These are phyloP conservation scores for Epizoanthus stellaris DNA, from an alignment of 92 coral and sea anemone genomes.

Conservation along the genomic window DNA sequence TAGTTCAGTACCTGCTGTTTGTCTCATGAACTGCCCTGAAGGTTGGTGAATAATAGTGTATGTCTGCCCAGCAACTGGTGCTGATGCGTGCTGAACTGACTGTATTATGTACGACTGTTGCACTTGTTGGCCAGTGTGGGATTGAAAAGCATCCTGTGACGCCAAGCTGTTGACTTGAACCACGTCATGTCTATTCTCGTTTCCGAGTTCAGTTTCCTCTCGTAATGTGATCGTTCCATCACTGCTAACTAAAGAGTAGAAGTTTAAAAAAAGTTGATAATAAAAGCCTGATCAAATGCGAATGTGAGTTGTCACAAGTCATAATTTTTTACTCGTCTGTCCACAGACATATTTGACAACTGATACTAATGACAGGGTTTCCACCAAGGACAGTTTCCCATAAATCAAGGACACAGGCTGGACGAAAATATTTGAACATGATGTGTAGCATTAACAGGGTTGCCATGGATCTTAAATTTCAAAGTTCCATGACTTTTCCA, in stretches of 20 bases:
- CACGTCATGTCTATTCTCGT: slow-evolving; percentile 74
- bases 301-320: too few relatives aligned
- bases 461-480: too few relatives aligned
- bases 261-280: neutral
- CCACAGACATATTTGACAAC: too few relatives aligned
- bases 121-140: slow-evolving; percentile 54
- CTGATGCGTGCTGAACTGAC: slow-evolving; percentile 64
- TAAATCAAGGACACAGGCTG: too few relatives aligned
- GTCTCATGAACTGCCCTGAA: slow-evolving; percentile 67
- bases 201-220: slow-evolving; percentile 59
- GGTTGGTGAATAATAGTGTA: slow-evolving; percentile 87
- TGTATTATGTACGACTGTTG: slow-evolving; percentile 88
- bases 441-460: too few relatives aligned
- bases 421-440: too few relatives aligned
- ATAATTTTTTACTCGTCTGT: too few relatives aligned
- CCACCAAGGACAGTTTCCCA: too few relatives aligned
- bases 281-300: neutral
- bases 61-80: slow-evolving; percentile 77
- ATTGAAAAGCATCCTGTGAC: slow-evolving; percentile 60
- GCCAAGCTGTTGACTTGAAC: slow-evolving; percentile 77
- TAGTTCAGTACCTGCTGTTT: slow-evolving; percentile 56
- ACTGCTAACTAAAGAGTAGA: slow-evolving; percentile 63
- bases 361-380: too few relatives aligned
- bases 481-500: too few relatives aligned
- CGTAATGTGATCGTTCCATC: slow-evolving; percentile 82